Evolutionary conservation across 2,797 vertebrate genomes (phyloP).

Genomic region (Amblyopsis hoosieri): DNA sequence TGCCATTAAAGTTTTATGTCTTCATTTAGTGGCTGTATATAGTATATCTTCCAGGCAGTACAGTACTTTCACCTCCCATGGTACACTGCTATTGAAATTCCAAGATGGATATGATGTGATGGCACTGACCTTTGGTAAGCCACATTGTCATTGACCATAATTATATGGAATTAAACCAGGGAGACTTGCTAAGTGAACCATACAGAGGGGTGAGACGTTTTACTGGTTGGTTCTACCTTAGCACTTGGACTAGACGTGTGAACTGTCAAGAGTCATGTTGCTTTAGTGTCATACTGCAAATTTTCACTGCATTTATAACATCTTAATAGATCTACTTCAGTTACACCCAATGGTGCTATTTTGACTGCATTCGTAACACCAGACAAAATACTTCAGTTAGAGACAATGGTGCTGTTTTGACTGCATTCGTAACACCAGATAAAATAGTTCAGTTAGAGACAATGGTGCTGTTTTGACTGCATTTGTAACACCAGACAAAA

Average conservation of each 20-base stretch:
- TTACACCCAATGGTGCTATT: neutral
- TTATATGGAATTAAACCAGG: constrained; percentile 27
- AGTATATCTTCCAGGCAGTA: constrained; percentile 37
- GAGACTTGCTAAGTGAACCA: constrained; percentile 11
- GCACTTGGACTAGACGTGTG: constrained; percentile 20
- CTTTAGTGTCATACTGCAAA: constrained; percentile 30
- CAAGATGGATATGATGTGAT: constrained; percentile 40
- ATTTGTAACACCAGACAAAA: no score
- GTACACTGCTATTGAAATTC: constrained; percentile 50
- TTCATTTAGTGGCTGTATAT: constrained; percentile 57
- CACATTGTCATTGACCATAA: constrained; percentile 15
- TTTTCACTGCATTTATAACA: neutral
- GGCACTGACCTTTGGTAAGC: constrained; percentile 50
- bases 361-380: neutral
- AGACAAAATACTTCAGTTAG: no score
- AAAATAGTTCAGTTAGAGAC: no score
- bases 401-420: neutral
- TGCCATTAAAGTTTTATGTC: constrained; percentile 57
- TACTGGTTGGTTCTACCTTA: constrained; percentile 7
- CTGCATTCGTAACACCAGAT: neutral
- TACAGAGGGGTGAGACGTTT: constrained; percentile 23
- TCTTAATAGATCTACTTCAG: neutral
- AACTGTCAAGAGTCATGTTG: constrained; percentile 9
- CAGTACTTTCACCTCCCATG: constrained; percentile 30
- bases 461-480: neutral